Evolutionary conservation across 2,113 vertebrate genomes (phyloP).

Genomic region (Melanerpes formicivorus): DNA sequence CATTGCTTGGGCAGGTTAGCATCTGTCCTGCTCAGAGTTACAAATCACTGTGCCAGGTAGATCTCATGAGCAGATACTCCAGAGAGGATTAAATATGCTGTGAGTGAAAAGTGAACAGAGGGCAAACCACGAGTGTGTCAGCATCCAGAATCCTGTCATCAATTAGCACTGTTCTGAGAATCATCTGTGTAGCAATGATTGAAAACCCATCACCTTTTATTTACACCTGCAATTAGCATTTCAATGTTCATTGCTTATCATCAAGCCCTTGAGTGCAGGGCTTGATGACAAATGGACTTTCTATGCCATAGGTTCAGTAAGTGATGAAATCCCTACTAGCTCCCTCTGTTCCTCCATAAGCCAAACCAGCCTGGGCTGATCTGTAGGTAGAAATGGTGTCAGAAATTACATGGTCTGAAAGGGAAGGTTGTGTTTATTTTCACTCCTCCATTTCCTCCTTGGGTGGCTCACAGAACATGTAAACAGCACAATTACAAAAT

Average conservation of each 20-base stretch:
- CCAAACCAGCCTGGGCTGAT: neutral
- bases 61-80: neutral
- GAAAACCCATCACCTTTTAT: conserved; percentile 48
- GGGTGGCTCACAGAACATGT: neutral
- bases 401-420: neutral
- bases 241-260: neutral
- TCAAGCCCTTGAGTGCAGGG: neutral
- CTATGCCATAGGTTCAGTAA: conserved; percentile 7
- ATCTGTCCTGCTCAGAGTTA: neutral
- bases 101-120: conserved; percentile 20
- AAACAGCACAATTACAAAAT: conserved; percentile 48
- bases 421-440: conserved; percentile 4
- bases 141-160: conserved; percentile 43
- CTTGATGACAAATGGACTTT: conserved; percentile 26
- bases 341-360: neutral
- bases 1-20: neutral
- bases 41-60: neutral
- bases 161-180: conserved; percentile 53
- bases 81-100: neutral
- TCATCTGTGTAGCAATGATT: conserved; percentile 49
- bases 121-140: conserved; percentile 26
- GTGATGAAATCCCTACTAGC: conserved; percentile 8
- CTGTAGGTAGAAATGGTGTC: neutral
- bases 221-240: conserved; percentile 30
- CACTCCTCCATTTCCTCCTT: neutral